These are phyloP conservation scores for Ptilonorhynchus violaceus DNA, from an alignment of 2,113 vertebrate species.

Conservation along the genomic window DNA sequence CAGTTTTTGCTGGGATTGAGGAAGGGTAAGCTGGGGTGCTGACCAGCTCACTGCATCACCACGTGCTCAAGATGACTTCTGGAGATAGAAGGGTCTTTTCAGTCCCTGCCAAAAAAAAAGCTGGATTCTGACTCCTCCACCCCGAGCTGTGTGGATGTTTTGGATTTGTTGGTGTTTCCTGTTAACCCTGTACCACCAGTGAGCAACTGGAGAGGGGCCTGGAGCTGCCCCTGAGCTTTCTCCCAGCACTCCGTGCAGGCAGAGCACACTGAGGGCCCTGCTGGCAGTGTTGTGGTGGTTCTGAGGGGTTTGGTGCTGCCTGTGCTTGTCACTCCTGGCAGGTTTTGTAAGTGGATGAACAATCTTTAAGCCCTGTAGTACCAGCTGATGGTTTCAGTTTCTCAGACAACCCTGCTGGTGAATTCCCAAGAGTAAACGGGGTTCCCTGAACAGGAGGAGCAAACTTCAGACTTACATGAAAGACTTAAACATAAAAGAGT, in stretches of 20 bases:
- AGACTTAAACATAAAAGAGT: not conserved
- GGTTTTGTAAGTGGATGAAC: not conserved
- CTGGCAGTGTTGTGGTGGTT: rapidly evolving
- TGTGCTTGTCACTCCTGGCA: not conserved
- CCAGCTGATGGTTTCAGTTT: not conserved
- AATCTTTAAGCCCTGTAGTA: not conserved
- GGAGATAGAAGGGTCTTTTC: not conserved
- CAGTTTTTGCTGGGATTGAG: rapidly evolving
- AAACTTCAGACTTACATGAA: not conserved
- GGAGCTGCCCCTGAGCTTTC: not conserved
- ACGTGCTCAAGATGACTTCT: not conserved
- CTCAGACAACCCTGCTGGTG: not conserved
- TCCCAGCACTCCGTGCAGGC: not conserved
- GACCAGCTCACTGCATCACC: not conserved
- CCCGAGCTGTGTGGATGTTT: not conserved
- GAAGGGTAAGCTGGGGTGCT: not conserved
- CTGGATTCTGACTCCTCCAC: not conserved
- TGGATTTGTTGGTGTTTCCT: not conserved
- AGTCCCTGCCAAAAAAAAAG: not conserved
- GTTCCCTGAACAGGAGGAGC: not conserved
- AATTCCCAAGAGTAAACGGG: not conserved
- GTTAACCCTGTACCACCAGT: not conserved
- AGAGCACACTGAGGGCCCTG: not conserved
- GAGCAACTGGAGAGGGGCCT: not conserved
- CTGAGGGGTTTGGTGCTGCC: not conserved